Evolutionary conservation across 2,113 vertebrate species (phyloP), one percentile per base, ranked within the genome.

Genomic region (Aramus guarauna): DNA sequence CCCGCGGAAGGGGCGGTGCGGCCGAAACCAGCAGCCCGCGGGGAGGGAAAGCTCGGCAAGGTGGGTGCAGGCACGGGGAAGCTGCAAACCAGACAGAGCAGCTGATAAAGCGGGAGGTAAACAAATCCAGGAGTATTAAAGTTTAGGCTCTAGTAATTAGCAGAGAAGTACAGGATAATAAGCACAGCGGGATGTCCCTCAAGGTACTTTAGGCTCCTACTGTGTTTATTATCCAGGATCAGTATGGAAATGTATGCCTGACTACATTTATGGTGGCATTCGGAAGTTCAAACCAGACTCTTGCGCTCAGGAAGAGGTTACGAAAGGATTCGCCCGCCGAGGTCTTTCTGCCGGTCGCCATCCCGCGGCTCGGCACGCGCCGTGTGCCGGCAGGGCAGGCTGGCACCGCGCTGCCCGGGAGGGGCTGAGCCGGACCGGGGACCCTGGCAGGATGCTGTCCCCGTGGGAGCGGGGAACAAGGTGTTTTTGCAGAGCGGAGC

Each of bases 151-250:
- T 63, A 84, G 94, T 95, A 97, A 97, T 97, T 96, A 95, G 94
- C 5, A 56, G 92, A 96, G 94, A 96, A 97, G 96, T 62, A 94
- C 71, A 91, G 94, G 90, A 76, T 77, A 97, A 95, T 97, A 88
- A 96, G 95, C 97, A 96, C 97, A 98, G 97, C 83, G 7, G 97
- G 98, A 48, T 23, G 75, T 92, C 94, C 92, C 96, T 96, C 92
- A 96, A 97, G 97, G 98, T 98, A 97, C 85, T 98, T 94, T 60
- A 41, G 94, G 89, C 90, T 90, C 98, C 97, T 32, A 94, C 98
- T 98, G 98, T 53, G 97, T 98, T 98, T 98, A 98, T 98, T 98
- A 97, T 93, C 97, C 96, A 85, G 84, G 94, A 97, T 96, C 97
- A 96, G 92, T 96, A 97, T 97, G 97, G 96, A 97, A 98, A 98